Evolutionary conservation across 1,140 invertebrate species (phyloP).

Genomic region (Tyrophagus putrescentiae): DNA sequence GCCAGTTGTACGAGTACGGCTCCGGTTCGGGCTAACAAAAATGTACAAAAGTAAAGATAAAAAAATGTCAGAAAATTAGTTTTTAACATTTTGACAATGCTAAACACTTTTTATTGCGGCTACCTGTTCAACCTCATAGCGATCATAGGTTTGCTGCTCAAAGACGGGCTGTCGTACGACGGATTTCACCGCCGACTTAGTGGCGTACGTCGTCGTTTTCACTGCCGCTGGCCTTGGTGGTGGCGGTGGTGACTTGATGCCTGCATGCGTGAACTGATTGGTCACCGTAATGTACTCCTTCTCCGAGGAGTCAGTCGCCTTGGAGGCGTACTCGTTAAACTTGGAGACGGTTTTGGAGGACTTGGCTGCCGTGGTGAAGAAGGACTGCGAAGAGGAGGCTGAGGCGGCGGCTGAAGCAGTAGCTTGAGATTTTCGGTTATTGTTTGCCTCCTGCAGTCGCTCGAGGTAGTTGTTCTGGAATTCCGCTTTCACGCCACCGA

Average conservation of each 20-base stretch:
- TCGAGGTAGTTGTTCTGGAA: conserved; percentile 18
- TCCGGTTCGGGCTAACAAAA: conserved; percentile 15
- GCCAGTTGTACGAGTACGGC: conserved; percentile 24
- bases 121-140: not conserved
- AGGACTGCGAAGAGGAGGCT: not conserved
- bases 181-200: too few species aligned
- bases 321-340: not conserved
- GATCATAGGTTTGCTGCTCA: not conserved
- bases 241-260: too few species aligned
- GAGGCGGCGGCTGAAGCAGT: not conserved
- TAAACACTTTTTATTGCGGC: too few species aligned
- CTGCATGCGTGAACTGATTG: too few species aligned
- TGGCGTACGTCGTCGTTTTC: not conserved
- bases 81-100: not conserved
- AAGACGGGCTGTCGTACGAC: not conserved
- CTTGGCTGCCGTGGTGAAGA: too few species aligned
- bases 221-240: not conserved
- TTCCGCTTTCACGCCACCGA: not conserved
- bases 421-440: too few species aligned
- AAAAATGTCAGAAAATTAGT: not conserved
- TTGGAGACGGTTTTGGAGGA: not conserved
- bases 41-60: not conserved
- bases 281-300: not conserved
- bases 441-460: conserved; percentile 1
- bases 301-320: conserved; percentile 2